These are phyloP conservation scores for Neogobius melanostomus DNA, from an alignment of 2,113 vertebrate species.

Conservation along the genomic window DNA sequence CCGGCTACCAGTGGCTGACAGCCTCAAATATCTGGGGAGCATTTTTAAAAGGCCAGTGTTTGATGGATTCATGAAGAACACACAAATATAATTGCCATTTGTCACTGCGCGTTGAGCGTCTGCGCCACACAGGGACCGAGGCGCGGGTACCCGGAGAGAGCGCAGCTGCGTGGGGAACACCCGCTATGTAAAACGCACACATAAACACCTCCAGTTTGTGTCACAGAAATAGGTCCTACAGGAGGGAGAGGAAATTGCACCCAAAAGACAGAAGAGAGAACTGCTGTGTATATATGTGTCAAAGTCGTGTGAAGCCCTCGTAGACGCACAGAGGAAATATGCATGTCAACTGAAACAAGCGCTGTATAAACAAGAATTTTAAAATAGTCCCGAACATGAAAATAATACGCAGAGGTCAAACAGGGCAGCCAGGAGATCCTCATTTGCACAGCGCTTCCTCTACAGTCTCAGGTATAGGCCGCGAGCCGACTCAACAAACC, in stretches of 20 bases:
- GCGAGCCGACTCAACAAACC: slow-evolving; percentile 45
- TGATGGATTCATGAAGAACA: slow-evolving; percentile 86
- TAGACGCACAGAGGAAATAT: slow-evolving; percentile 58
- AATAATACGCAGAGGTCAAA: slow-evolving; percentile 70
- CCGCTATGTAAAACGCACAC: slow-evolving; percentile 78
- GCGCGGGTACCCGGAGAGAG: slow-evolving; percentile 49
- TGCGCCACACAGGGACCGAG: slow-evolving; percentile 72
- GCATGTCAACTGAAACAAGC: slow-evolving; percentile 65
- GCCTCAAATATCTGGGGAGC: slow-evolving; percentile 82
- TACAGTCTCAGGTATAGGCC: slow-evolving; percentile 55
- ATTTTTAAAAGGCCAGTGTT: slow-evolving; percentile 85
- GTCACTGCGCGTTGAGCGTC: slow-evolving; percentile 76
- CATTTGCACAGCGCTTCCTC: slow-evolving; percentile 62
- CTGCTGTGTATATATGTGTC: slow-evolving; percentile 21
- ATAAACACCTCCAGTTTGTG: slow-evolving; percentile 76
- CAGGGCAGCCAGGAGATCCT: slow-evolving; percentile 59
- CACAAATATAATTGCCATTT: slow-evolving; percentile 87
- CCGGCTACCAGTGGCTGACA: slow-evolving; percentile 78
- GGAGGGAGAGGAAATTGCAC: slow-evolving; percentile 76
- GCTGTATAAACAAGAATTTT: slow-evolving; percentile 74
- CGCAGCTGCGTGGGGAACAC: slow-evolving; percentile 47
- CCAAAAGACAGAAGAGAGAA: slow-evolving; percentile 67
- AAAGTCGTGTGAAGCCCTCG: slow-evolving; percentile 27
- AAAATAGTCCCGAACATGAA: slow-evolving; percentile 69
- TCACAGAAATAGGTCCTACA: slow-evolving; percentile 76